Conservation (phyloP, 2,888 invertebrate genomes). For the Cephus pygmeus region DNA sequence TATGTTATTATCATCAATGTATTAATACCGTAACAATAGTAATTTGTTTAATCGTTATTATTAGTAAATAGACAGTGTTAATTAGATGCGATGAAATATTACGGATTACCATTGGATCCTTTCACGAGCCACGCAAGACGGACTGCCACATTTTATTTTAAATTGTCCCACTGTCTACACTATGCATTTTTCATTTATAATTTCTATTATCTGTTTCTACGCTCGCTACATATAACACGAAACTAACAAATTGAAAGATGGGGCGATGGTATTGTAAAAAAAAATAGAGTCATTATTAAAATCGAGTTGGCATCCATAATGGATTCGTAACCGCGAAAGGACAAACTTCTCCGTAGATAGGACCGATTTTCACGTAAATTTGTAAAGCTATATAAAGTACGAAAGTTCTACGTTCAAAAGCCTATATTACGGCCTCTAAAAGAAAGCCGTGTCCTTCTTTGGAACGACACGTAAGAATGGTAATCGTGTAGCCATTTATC, state of each 20-base stretch:
- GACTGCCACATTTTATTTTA: not conserved
- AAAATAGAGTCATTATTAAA: not conserved
- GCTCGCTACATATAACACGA: not conserved
- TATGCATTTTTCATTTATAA: not conserved
- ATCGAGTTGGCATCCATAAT: not conserved
- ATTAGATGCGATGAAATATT: not conserved
- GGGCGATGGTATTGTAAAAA: not conserved
- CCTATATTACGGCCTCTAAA: not conserved
- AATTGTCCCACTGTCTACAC: too few species aligned
- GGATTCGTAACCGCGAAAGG: not conserved
- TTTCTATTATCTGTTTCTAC: not conserved
- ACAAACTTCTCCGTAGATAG: not conserved
- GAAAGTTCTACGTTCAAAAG: constrained; percentile 17
- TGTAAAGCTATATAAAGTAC: constrained; percentile 34
- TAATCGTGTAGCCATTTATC: not conserved
- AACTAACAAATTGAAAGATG: not conserved
- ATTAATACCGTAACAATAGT: constrained; percentile 37
- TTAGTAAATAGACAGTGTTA: constrained; percentile 2
- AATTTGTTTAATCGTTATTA: constrained; percentile 25
- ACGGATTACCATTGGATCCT: constrained; percentile 3
- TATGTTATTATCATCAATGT: constrained; percentile 37
- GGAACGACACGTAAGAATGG: not conserved
- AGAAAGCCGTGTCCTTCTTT: not conserved
- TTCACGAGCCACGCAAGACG: not conserved
- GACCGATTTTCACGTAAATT: constrained; percentile 15